Evolutionary conservation across 1,140 invertebrate species (phyloP).

Genomic region (Ips typographus): DNA sequence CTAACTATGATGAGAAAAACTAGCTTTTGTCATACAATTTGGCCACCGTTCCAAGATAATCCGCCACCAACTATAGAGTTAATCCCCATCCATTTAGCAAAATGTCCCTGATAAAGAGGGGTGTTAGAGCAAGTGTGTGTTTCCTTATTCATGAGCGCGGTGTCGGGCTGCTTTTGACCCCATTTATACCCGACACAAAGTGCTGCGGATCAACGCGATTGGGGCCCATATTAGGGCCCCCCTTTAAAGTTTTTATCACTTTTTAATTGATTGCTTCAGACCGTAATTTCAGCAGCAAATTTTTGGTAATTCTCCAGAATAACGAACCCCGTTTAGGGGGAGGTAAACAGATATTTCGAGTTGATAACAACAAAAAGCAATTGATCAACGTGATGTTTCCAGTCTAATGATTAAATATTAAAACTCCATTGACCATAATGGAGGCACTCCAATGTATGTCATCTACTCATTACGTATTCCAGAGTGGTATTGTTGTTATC

Average conservation of each 20-base stretch:
- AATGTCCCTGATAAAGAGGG: conserved; percentile 31
- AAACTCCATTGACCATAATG: conserved; percentile 8
- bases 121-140: conserved; percentile 36
- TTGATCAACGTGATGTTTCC: conserved; percentile 18
- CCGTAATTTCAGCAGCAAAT: too few species aligned
- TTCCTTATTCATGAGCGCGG: conserved; percentile 45
- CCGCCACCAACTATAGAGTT: conserved; percentile 14
- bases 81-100: conserved; percentile 43
- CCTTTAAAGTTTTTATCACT: conserved; percentile 29
- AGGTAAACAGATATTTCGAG: not conserved
- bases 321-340: not conserved
- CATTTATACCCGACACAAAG: conserved; percentile 39
- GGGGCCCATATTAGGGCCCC: conserved; percentile 21
- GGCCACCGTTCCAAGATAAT: not conserved
- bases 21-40: too few species aligned
- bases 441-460: conserved; percentile 20
- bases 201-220: conserved; percentile 37
- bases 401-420: conserved; percentile 25
- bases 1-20: too few species aligned
- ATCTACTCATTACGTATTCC: conserved; percentile 12
- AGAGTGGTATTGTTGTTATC: conserved; percentile 3
- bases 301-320: not conserved
- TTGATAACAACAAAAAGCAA: conserved; percentile 18
- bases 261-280: conserved; percentile 32
- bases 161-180: conserved; percentile 44